Conservation (phyloP, 2,113 vertebrate genomes). For the Carlito syrichta region DNA sequence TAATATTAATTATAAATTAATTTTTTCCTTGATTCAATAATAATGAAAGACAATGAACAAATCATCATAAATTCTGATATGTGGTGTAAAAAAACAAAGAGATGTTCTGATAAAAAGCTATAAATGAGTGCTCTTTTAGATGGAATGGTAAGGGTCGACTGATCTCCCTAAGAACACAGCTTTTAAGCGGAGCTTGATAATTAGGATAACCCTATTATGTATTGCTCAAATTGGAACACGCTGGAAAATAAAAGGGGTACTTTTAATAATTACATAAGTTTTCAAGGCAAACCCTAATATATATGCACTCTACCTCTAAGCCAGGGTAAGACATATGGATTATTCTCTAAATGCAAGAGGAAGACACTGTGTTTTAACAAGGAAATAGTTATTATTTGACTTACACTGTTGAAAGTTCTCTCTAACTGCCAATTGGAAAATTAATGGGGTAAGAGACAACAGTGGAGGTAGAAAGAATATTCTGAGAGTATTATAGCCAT, state of each 20-base stretch:
- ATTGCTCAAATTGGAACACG: background rate
- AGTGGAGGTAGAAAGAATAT: background rate
- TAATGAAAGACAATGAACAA: background rate
- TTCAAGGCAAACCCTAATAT: background rate
- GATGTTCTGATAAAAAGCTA: background rate
- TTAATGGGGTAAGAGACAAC: background rate
- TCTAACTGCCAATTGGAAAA: background rate
- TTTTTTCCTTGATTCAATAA: background rate
- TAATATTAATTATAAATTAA: slow-evolving; percentile 13
- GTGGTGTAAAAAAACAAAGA: background rate
- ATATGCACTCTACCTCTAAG: background rate
- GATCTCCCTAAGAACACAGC: background rate
- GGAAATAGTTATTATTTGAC: background rate
- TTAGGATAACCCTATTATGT: background rate
- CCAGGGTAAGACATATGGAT: background rate
- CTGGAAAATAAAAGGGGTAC: background rate
- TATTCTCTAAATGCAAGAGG: background rate
- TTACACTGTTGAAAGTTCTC: background rate
- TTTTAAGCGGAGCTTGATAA: background rate
- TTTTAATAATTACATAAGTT: background rate
- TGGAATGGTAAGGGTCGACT: background rate
- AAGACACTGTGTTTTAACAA: background rate
- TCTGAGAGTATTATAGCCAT: background rate
- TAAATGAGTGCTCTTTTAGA: background rate
- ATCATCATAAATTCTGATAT: background rate